Conservation (phyloP, 2,113 vertebrate species). For the Gobiocypris rarus region DNA sequence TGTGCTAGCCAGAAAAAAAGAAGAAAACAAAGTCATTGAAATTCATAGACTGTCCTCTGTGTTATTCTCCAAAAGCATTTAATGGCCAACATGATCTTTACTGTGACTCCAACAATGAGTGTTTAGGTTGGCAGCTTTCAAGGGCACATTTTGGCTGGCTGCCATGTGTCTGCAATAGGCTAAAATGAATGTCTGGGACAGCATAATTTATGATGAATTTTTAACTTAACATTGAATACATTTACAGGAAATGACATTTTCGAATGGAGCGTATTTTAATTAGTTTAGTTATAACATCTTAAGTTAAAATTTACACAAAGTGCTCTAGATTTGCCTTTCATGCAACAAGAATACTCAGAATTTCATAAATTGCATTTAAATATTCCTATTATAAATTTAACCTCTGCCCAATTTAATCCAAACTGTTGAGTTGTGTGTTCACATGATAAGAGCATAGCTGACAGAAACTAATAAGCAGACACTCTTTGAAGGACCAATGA, state of each 20-base stretch:
- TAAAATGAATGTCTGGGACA: constrained; percentile 22
- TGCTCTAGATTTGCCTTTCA: not conserved
- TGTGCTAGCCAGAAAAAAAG: too few relatives aligned
- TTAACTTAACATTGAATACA: not conserved
- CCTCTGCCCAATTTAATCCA: constrained; percentile 39
- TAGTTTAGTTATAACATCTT: not conserved
- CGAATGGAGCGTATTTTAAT: constrained; percentile 21
- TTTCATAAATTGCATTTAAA: not conserved
- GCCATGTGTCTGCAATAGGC: constrained; percentile 41
- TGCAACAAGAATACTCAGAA: not conserved
- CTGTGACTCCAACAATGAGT: constrained; percentile 44
- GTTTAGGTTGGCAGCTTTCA: constrained; percentile 45
- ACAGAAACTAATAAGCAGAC: constrained; percentile 13
- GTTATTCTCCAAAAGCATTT: constrained; percentile 53
- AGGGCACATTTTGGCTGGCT: constrained; percentile 50
- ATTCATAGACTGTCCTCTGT: constrained; percentile 46
- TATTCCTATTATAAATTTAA: constrained; percentile 38
- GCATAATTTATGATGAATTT: constrained; percentile 46
- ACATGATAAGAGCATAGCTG: constrained; percentile 50
- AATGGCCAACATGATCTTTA: constrained; percentile 51
- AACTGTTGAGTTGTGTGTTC: constrained; percentile 48
- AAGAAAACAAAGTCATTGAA: too few relatives aligned
- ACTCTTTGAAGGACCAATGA: constrained; percentile 29
- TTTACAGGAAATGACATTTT: constrained; percentile 12
- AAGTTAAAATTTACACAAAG: not conserved